Conservation (phyloP, 2,888 invertebrate species). For the Ichneumoninae sp. region DNA sequence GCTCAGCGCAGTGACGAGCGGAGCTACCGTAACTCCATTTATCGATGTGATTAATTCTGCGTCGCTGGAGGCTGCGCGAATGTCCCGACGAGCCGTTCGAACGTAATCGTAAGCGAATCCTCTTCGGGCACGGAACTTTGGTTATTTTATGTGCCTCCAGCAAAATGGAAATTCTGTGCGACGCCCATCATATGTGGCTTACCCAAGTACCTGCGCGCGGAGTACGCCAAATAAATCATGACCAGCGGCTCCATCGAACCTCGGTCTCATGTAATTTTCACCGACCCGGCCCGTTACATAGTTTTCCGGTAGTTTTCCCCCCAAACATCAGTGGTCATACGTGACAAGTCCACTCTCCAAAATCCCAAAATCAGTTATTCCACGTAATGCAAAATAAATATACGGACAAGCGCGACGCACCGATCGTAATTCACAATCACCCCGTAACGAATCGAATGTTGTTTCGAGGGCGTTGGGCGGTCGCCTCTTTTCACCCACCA, state of each 20-base stretch:
- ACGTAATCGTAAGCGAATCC: conserved; percentile 22
- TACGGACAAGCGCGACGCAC: conserved; percentile 54
- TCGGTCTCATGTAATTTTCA: background rate
- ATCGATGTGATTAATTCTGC: conserved; percentile 20
- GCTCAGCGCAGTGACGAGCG: background rate
- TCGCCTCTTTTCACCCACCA: conserved; percentile 15
- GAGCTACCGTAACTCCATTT: conserved; percentile 14
- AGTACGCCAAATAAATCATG: background rate
- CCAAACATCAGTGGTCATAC: conserved; percentile 27
- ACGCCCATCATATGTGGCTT: background rate
- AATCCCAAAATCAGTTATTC: conserved; percentile 46
- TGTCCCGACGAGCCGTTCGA: conserved; percentile 33
- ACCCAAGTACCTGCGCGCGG: background rate
- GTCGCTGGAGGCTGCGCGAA: conserved; percentile 9
- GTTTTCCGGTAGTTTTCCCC: background rate
- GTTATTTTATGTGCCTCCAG: conserved; percentile 27
- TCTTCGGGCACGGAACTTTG: conserved; percentile 38
- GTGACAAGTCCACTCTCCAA: conserved; percentile 27
- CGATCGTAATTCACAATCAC: conserved; percentile 74
- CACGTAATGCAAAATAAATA: conserved; percentile 75
- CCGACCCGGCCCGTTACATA: background rate
- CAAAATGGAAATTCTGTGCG: conserved; percentile 29
- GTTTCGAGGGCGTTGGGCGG: conserved; percentile 56
- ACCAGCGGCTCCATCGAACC: background rate
- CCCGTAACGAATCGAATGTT: conserved; percentile 75